Evolutionary conservation across 2,888 invertebrate species (phyloP).

Genomic region (Ophioninae sp.): DNA sequence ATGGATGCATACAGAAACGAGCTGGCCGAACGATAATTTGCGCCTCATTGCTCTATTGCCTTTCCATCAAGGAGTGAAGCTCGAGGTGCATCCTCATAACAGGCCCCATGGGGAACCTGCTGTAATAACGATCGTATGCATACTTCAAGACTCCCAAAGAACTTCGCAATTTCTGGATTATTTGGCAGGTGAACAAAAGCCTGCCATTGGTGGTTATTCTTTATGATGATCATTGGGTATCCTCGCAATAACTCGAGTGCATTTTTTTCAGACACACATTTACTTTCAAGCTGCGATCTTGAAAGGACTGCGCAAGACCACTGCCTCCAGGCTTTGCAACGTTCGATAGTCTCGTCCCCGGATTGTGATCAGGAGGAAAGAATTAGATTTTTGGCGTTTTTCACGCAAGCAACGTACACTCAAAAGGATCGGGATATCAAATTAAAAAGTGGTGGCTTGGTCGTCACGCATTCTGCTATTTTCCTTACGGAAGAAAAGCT

Average conservation of each 20-base stretch:
- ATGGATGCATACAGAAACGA: constrained; percentile 82
- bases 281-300: constrained; percentile 81
- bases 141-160: constrained; percentile 82
- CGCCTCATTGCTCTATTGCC: constrained; percentile 82
- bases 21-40: constrained; percentile 81
- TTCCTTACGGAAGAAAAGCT: constrained; percentile 80
- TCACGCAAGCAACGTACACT: constrained; percentile 79
- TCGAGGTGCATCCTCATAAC: constrained; percentile 80
- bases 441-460: constrained; percentile 72
- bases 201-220: not conserved
- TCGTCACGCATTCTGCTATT: constrained; percentile 78
- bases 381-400: constrained; percentile 79
- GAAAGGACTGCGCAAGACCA: constrained; percentile 77
- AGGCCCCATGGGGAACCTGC: constrained; percentile 74
- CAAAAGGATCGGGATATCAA: constrained; percentile 71
- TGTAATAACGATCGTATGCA: constrained; percentile 73
- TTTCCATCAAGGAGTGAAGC: constrained; percentile 83
- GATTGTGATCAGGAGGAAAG: constrained; percentile 76
- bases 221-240: not conserved
- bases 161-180: constrained; percentile 82
- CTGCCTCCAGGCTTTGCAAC: constrained; percentile 72
- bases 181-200: constrained; percentile 79
- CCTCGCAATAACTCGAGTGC: not conserved
- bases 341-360: constrained; percentile 71
- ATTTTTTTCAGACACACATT: constrained; percentile 75